Evolutionary conservation across 1,140 invertebrate genomes (phyloP), one percentile per base, ranked within the genome.

Genomic region (Diprion similis): DNA sequence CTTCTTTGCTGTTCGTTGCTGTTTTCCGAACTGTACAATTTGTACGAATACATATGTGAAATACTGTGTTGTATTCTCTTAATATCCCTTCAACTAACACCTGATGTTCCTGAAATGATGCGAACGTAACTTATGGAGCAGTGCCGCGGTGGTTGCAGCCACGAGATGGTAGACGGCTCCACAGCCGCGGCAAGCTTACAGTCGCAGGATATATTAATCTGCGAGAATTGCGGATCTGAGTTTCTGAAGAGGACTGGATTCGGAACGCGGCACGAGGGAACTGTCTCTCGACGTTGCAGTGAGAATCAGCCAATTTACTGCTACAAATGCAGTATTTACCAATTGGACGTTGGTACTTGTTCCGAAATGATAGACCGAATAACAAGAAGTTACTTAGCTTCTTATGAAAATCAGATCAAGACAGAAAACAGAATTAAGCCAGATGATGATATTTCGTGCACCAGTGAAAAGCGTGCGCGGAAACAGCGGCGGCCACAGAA

Each of bases 131-230:
- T 84, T 86, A 83, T 84, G 81, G 80, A 86, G 86, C 84, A 87
- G 87, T 83, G 84, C 86, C 81, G 86, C 87, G 80, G 86, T 88
- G 83, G 85, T 88, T 82, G 85, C 87, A 83, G 85, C 87, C 80
- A 86, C 87, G 80, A 87, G 87, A 84, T 88, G 87, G 87, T 88
- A 88, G 86, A 79, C 77, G 78, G 74, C 71, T 75, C 81, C 78
- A 79, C 84, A 83, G 81, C 82, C 72, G 78, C 79, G 45, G 68
- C 74, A 51, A 71, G 72, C 67, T 66, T 73, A 65, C 9, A 59
- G 51, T 59, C 51, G 51, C 51, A 59, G 51, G 51, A 59, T 59
- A 17, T 59, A 17, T 59, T 17, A 15, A n/a, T 45, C 24, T 70
- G 19, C 37, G 69, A 47, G 69, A 70, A 48, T 19, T 70, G 69